Percentiles rank a stretch among this genome's conserved stretches.
Conservation (phyloP, 2,113 vertebrate genomes). For the Gadus chalcogrammus region DNA sequence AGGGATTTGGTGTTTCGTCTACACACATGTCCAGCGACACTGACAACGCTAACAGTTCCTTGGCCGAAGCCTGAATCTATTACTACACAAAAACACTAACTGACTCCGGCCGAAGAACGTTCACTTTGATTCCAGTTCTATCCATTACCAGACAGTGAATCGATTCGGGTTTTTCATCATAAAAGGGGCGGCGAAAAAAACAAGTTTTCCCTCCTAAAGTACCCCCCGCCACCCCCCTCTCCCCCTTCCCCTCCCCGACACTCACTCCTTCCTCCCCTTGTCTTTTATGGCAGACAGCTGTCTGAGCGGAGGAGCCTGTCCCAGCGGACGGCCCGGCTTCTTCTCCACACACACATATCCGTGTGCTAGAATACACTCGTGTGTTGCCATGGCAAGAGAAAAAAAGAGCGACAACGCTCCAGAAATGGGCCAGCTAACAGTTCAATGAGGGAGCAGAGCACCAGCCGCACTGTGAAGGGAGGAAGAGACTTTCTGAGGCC, state of each 20-base stretch:
- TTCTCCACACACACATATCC: slow-evolving; percentile 31
- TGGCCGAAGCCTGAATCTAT: too few relatives aligned
- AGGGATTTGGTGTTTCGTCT: too few relatives aligned
- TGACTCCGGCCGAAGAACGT: too few relatives aligned
- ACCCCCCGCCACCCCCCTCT: slow-evolving; percentile 34
- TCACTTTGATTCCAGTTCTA: too few relatives aligned
- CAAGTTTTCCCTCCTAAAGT: slow-evolving; percentile 55
- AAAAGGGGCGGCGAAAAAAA: slow-evolving; percentile 17
- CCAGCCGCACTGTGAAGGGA: slow-evolving; percentile 59
- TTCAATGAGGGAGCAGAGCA: slow-evolving; percentile 67
- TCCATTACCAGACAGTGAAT: background rate
- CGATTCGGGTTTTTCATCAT: slow-evolving; percentile 37
- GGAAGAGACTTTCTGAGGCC: slow-evolving; percentile 60
- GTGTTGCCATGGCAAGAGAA: slow-evolving; percentile 56
- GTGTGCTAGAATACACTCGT: slow-evolving; percentile 23
- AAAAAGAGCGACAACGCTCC: slow-evolving; percentile 48
- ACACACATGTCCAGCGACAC: too few relatives aligned
- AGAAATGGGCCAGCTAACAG: slow-evolving; percentile 74
- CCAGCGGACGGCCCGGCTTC: slow-evolving; percentile 62
- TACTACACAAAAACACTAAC: too few relatives aligned
- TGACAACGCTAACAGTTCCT: too few relatives aligned
- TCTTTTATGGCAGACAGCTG: slow-evolving; percentile 64
- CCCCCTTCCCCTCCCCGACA: background rate
- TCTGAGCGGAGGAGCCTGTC: slow-evolving; percentile 63
- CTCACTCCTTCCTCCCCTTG: slow-evolving; percentile 27